phyloP scores from a whole-genome alignment of 2,888 invertebrate species.

The Strigamia transsilvanica region DNA sequence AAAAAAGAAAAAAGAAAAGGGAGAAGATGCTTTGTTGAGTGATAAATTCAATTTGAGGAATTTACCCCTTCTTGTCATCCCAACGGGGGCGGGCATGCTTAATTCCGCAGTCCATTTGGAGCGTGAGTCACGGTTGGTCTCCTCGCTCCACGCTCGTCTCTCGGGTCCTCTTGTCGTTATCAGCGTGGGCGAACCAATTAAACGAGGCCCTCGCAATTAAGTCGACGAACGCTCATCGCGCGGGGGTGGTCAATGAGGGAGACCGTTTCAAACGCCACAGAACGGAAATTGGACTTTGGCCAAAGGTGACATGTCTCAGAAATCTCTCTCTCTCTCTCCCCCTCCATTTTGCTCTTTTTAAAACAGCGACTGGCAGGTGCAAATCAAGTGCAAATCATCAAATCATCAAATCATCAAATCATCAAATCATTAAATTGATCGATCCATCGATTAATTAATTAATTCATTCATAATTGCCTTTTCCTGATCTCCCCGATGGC shows the following conservation, averaged over 20 bases:
- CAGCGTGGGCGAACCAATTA: slow-evolving; percentile 30
- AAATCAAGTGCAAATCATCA: too few relatives aligned
- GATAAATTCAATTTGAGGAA: slow-evolving; percentile 11
- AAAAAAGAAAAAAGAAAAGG: too few relatives aligned
- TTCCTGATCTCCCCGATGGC: too few relatives aligned
- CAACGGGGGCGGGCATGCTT: not conserved
- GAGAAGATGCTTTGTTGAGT: not conserved
- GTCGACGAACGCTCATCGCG: slow-evolving; percentile 25
- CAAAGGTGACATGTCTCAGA: not conserved
- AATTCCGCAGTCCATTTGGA: slow-evolving; percentile 15
- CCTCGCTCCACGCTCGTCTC: slow-evolving; percentile 3
- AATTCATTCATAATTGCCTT: too few relatives aligned
- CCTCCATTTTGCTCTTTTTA: too few relatives aligned
- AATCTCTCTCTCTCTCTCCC: not conserved
- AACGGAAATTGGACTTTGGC: slow-evolving; percentile 6
- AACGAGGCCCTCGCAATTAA: slow-evolving; percentile 26
- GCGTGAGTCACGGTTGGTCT: slow-evolving; percentile 11
- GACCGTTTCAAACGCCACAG: not conserved
- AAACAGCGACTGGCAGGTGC: too few relatives aligned
- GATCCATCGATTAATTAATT: too few relatives aligned
- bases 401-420: too few relatives aligned
- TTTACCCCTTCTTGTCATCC: not conserved
- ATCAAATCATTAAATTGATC: too few relatives aligned
- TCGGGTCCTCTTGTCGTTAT: slow-evolving; percentile 25
- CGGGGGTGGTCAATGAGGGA: slow-evolving; percentile 5